A percentile compares a stretch with the other conserved stretches of the same genome.
phyloP scores from a whole-genome alignment of 2,888 invertebrate genomes.

The Dolichomitus sp. region DNA sequence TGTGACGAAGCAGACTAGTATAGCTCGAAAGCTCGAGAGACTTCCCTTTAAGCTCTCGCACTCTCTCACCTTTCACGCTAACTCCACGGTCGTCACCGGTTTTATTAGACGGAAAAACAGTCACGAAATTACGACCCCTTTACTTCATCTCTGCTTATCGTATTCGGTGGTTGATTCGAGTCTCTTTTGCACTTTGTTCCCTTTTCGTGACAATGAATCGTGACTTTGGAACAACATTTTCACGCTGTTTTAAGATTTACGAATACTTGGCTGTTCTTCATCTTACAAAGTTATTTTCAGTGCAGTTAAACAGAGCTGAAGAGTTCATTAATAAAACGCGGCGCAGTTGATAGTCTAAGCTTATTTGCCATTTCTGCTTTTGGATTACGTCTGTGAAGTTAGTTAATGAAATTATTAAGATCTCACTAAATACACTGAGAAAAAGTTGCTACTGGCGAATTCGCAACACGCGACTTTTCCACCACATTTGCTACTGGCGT shows the following conservation, averaged over 20 bases:
- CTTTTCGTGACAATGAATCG: background rate
- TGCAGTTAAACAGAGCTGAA: background rate
- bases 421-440: too few relatives aligned
- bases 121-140: slow-evolving; percentile 52
- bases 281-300: background rate
- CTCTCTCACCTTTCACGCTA: slow-evolving; percentile 24
- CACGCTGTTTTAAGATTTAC: background rate
- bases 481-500: too few relatives aligned
- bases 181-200: background rate
- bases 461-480: too few relatives aligned
- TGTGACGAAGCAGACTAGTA: slow-evolving; percentile 28
- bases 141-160: background rate
- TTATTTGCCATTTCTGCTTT: too few relatives aligned
- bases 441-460: too few relatives aligned
- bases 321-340: background rate
- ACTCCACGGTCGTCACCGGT: slow-evolving; percentile 28
- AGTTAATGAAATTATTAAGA: too few relatives aligned
- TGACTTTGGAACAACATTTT: background rate
- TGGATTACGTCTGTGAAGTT: too few relatives aligned
- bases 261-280: background rate
- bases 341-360: too few relatives aligned
- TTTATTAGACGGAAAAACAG: slow-evolving; percentile 62
- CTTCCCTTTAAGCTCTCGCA: slow-evolving; percentile 24
- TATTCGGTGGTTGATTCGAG: background rate
- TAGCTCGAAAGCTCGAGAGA: slow-evolving; percentile 20